phyloP scores from a whole-genome alignment of 2,113 vertebrate genomes.

The Puffinus mauretanicus region DNA sequence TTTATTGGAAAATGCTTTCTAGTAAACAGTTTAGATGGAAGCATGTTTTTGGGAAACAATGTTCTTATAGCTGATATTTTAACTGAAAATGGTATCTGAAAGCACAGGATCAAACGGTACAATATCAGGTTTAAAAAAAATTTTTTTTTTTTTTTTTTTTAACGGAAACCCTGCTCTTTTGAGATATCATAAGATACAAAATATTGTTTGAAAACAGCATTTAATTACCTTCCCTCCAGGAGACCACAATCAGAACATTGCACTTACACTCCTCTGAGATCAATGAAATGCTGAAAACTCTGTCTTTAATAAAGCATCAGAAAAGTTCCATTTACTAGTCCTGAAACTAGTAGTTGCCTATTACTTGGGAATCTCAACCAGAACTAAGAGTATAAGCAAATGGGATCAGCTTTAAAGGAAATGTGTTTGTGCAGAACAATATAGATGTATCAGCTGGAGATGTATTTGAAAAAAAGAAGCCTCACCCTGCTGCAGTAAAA shows the following conservation, averaged over 20 bases:
- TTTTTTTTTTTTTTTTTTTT: not conserved
- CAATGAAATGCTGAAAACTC: not conserved
- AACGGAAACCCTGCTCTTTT: not conserved
- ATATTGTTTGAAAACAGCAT: not conserved
- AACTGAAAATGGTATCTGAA: not conserved
- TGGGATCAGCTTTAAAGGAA: not conserved
- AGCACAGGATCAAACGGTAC: not conserved
- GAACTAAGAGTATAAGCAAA: not conserved
- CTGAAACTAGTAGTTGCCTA: not conserved
- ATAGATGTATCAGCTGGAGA: not conserved
- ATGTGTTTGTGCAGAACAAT: not conserved
- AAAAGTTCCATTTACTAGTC: not conserved
- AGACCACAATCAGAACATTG: not conserved
- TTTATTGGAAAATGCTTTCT: not conserved
- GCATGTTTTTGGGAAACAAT: not conserved
- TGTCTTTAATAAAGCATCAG: not conserved
- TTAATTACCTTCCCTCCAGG: not conserved
- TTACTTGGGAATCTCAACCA: not conserved
- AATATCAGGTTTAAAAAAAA: not conserved
- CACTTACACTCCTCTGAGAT: not conserved
- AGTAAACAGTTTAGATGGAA: not conserved
- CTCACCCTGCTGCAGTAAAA: not conserved
- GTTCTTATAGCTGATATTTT: not conserved
- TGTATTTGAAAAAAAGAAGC: not conserved
- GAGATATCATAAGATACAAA: not conserved